A percentile compares a stretch with the other conserved stretches of the same genome.
Evolutionary conservation across 2,113 vertebrate genomes (phyloP).

Genomic region (Pangasianodon hypophthalmus): DNA sequence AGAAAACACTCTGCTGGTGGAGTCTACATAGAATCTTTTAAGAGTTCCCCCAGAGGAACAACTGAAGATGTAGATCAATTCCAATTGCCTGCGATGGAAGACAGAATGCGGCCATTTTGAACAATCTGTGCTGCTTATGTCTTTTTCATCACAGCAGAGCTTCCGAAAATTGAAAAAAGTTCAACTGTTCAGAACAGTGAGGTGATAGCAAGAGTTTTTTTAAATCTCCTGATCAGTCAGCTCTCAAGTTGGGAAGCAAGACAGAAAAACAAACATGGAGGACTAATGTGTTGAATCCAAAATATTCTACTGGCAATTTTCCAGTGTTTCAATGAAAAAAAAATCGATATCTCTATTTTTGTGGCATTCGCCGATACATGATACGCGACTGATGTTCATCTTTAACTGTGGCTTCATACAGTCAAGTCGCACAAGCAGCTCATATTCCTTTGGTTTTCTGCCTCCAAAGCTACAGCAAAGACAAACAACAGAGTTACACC

Average conservation of each 20-base stretch:
- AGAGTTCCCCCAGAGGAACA: background rate
- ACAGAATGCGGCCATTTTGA: background rate
- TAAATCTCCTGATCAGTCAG: background rate
- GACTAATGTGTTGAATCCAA: no score
- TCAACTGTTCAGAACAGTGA: background rate
- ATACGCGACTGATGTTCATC: no score
- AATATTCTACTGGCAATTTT: no score
- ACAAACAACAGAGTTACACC: background rate
- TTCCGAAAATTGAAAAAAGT: background rate
- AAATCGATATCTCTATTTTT: no score
- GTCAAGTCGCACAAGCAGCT: no score
- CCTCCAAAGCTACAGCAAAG: background rate
- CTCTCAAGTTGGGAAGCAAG: background rate
- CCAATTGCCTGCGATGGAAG: background rate
- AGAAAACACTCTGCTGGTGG: background rate
- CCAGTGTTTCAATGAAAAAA: background rate
- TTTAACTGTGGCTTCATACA: background rate
- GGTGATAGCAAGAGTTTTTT: background rate
- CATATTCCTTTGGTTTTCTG: no score
- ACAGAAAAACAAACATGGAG: background rate
- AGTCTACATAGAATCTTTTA: background rate
- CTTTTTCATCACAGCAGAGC: background rate
- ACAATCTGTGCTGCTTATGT: background rate
- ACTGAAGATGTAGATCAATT: background rate
- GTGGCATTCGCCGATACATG: no score